phyloP scores from a whole-genome alignment of 2,113 vertebrate species.

The Sakesphorus luctuosus region DNA sequence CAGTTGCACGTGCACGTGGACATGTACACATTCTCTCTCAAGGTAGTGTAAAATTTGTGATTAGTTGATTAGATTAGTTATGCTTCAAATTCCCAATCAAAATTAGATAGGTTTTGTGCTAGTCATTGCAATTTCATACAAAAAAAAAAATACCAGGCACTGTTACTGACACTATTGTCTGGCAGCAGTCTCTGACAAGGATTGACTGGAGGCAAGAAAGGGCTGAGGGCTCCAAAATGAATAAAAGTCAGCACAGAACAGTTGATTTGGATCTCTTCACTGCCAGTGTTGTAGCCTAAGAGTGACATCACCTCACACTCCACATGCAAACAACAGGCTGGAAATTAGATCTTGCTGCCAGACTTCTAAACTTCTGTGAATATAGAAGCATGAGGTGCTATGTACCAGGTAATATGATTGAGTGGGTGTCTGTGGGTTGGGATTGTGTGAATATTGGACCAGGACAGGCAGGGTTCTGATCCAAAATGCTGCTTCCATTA shows the following conservation, averaged over 20 bases:
- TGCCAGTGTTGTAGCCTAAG: not conserved
- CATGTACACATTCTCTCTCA: not conserved
- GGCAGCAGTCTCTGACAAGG: not conserved
- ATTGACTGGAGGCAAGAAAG: not conserved
- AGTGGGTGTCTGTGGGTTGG: accelerated
- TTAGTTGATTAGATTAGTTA: constrained; percentile 7
- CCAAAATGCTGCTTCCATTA: not conserved
- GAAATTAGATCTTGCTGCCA: not conserved
- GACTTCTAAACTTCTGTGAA: not conserved
- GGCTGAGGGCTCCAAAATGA: not conserved
- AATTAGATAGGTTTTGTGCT: not conserved
- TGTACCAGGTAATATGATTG: accelerated
- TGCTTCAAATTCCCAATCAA: not conserved
- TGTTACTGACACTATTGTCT: not conserved
- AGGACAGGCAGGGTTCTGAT: not conserved
- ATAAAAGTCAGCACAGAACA: not conserved
- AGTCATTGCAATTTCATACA: not conserved
- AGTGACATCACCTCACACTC: accelerated
- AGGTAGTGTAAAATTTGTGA: not conserved
- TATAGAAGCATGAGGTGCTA: not conserved
- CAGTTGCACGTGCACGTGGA: not conserved
- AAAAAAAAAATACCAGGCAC: accelerated
- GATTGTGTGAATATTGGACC: not conserved
- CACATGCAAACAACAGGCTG: not conserved
- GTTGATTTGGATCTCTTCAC: not conserved